phyloP scores from a whole-genome alignment of 2,113 vertebrate genomes.

The Dolichotis patagonum region DNA sequence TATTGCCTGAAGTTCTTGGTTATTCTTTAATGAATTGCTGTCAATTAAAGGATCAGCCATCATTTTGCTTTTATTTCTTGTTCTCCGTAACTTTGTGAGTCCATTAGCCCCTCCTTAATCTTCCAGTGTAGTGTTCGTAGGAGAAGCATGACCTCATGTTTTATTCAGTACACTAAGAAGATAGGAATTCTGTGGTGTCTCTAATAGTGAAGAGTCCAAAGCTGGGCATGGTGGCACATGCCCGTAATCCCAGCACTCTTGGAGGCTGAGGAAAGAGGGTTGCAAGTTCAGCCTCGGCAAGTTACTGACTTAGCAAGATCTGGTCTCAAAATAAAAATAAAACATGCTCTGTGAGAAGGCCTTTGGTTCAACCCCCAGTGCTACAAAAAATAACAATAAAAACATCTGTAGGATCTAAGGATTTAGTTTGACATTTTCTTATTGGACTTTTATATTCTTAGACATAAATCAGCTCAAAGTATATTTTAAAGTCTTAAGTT shows the following conservation, averaged over 20 bases:
- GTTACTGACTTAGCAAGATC: neutral
- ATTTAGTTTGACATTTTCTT: conserved; percentile 5
- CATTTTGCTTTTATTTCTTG: neutral
- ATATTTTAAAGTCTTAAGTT: conserved; percentile 42
- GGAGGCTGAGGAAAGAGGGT: neutral
- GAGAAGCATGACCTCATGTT: neutral
- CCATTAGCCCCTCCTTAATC: neutral
- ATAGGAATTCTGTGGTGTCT: neutral
- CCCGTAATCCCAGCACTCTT: neutral
- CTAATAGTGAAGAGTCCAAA: neutral
- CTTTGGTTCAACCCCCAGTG: neutral
- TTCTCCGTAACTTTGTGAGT: neutral
- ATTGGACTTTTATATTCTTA: conserved; percentile 4
- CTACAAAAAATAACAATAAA: neutral
- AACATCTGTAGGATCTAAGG: neutral
- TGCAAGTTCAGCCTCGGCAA: neutral
- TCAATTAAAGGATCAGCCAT: neutral
- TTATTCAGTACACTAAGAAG: neutral
- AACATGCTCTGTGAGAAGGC: neutral
- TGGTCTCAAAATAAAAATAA: neutral
- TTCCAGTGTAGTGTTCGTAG: neutral
- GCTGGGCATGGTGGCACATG: neutral
- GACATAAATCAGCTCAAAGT: conserved; percentile 19
- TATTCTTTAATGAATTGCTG: neutral
- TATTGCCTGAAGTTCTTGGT: neutral